Evolutionary conservation across 2,888 invertebrate genomes (phyloP).

Genomic region (Catocala sponsa): DNA sequence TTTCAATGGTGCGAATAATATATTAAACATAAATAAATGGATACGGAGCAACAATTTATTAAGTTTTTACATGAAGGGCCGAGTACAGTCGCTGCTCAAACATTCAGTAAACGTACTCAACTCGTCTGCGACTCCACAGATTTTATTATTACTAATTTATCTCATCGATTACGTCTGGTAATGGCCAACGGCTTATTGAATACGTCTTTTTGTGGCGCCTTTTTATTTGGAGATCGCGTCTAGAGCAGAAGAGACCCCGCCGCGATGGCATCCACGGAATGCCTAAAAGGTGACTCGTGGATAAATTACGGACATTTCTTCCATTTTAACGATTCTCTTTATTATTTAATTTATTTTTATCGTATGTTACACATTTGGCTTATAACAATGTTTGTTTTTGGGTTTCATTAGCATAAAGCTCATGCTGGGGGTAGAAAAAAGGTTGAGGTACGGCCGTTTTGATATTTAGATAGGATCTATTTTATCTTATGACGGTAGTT

Average conservation of each 20-base stretch:
- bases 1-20: conserved; percentile 3
- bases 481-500: conserved; percentile 77
- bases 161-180: conserved; percentile 85
- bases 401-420: conserved; percentile 85
- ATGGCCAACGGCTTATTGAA: conserved; percentile 86
- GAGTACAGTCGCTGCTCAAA: conserved; percentile 48
- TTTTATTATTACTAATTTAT: conserved; percentile 86
- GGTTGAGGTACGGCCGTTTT: conserved; percentile 72
- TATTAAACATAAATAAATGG: conserved; percentile 3
- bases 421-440: conserved; percentile 77
- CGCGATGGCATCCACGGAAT: conserved; percentile 86
- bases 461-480: conserved; percentile 74
- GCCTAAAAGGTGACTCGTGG: conserved; percentile 87
- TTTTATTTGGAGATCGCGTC: conserved; percentile 85
- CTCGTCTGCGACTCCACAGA: conserved; percentile 61
- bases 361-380: conserved; percentile 87
- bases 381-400: conserved; percentile 88
- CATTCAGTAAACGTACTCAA: conserved; percentile 47
- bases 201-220: conserved; percentile 87
- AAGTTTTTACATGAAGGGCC: conserved; percentile 29
- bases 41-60: conserved; percentile 20
- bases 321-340: conserved; percentile 88
- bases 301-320: conserved; percentile 88
- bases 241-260: conserved; percentile 82
- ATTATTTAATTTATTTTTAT: conserved; percentile 88